A percentile compares a stretch with the other conserved stretches of the same genome.
Conservation (phyloP, 1,140 invertebrate genomes). For the Lepidurus packardi region DNA sequence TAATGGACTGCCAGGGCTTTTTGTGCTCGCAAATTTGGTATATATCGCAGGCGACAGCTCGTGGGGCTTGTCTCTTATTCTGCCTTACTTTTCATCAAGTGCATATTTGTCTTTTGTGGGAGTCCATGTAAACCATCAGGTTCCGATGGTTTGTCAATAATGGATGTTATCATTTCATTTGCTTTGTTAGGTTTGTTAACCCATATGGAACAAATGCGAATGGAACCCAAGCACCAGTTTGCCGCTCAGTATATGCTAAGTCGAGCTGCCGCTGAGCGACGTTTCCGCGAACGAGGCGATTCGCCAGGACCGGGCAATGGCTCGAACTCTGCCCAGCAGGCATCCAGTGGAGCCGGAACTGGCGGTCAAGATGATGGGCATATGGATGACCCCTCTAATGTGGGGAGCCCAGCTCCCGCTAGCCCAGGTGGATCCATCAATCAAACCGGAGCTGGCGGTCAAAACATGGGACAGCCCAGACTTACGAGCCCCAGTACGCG, state of each 20-base stretch:
- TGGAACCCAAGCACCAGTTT: slow-evolving; percentile 93
- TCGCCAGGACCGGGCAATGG: slow-evolving; percentile 53
- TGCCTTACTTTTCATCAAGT: too few relatives aligned
- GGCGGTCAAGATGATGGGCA: slow-evolving; percentile 9
- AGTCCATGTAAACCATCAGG: neutral
- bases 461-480: neutral
- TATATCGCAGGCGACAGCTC: too few relatives aligned
- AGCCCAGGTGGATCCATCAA: slow-evolving; percentile 28
- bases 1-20: neutral
- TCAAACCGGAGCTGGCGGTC: slow-evolving; percentile 20
- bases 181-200: slow-evolving; percentile 67
- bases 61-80: too few relatives aligned
- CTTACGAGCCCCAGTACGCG: neutral
- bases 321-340: slow-evolving; percentile 57
- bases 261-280: slow-evolving; percentile 76
- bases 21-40: too few relatives aligned
- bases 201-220: slow-evolving; percentile 94
- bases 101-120: too few relatives aligned
- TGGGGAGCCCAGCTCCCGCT: neutral
- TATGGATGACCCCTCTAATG: slow-evolving; percentile 1
- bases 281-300: slow-evolving; percentile 70
- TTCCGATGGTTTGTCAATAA: neutral
- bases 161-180: slow-evolving; percentile 34
- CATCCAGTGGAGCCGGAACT: slow-evolving; percentile 39
- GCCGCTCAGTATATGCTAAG: slow-evolving; percentile 88